These are phyloP conservation scores for Lophius americanus DNA, from an alignment of 2,797 vertebrate species.

Conservation along the genomic window DNA sequence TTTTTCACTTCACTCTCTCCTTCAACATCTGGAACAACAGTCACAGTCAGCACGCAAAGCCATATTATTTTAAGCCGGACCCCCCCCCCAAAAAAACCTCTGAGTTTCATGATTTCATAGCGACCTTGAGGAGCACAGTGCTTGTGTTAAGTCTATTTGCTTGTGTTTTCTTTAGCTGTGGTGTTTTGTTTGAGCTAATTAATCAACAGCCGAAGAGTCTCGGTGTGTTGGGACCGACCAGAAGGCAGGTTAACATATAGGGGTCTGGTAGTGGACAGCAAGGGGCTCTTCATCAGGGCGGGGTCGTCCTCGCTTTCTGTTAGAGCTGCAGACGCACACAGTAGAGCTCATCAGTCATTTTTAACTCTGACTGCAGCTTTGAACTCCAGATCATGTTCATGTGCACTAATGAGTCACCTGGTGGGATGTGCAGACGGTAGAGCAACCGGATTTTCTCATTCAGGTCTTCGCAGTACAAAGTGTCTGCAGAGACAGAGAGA, in stretches of 20 bases:
- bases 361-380: not conserved
- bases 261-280: slow-evolving; percentile 89
- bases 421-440: slow-evolving; percentile 93
- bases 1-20: slow-evolving; percentile 78
- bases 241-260: slow-evolving; percentile 86
- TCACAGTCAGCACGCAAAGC: not conserved
- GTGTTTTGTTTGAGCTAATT: not conserved
- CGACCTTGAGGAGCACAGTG: not conserved
- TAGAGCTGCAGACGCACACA: slow-evolving; percentile 81
- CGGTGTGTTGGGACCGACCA: slow-evolving; percentile 64
- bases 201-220: not conserved
- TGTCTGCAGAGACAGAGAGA: slow-evolving; percentile 76
- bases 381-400: not conserved
- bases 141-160: not conserved
- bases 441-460: slow-evolving; percentile 93
- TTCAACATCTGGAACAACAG: slow-evolving; percentile 48
- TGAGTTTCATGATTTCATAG: not conserved
- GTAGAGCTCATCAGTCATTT: not conserved
- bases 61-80: not conserved
- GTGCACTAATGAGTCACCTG: slow-evolving; percentile 78
- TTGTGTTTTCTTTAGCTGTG: not conserved
- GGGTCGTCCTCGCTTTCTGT: slow-evolving; percentile 89
- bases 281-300: slow-evolving; percentile 85
- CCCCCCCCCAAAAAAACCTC: not conserved
- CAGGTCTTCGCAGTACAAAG: slow-evolving; percentile 93